These are phyloP conservation scores for Nephrotoma flavescens DNA, from an alignment of 2,888 invertebrate genomes.

Conservation along the genomic window DNA sequence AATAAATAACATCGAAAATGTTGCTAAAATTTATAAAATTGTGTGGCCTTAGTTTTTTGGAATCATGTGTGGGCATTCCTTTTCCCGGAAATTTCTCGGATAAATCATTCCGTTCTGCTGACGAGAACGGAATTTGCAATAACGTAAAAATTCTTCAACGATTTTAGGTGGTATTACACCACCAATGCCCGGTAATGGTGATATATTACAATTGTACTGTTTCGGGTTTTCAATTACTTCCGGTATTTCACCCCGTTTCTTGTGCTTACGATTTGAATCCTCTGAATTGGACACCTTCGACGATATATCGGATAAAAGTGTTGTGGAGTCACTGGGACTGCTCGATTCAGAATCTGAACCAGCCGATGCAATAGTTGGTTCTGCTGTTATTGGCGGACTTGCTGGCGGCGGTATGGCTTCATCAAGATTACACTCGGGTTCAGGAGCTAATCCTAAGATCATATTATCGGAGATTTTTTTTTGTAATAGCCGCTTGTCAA, in stretches of 20 bases:
- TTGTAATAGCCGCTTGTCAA: constrained; percentile 8
- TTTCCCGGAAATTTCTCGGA: constrained; percentile 16
- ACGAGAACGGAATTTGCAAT: constrained; percentile 18
- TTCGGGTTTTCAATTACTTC: not conserved
- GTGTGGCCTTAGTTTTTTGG: not conserved
- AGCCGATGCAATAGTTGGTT: not conserved
- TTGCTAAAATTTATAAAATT: not conserved
- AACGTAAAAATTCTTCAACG: constrained; percentile 37
- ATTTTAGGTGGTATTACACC: constrained; percentile 35
- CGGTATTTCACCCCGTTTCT: not conserved
- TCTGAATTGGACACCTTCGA: constrained; percentile 4
- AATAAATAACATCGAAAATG: not conserved
- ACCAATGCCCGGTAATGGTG: constrained; percentile 47
- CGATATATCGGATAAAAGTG: constrained; percentile 9
- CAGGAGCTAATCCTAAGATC: constrained; percentile 12
- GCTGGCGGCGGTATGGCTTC: not conserved
- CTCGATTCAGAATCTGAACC: not conserved
- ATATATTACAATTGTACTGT: constrained; percentile 21
- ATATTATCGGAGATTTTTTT: constrained; percentile 10
- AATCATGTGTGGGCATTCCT: constrained; percentile 16
- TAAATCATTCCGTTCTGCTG: constrained; percentile 17
- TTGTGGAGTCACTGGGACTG: not conserved
- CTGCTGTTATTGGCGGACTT: not conserved
- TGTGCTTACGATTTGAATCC: not conserved
- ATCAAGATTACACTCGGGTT: not conserved